phyloP scores from a whole-genome alignment of 1,140 invertebrate species.

The Drosophila pachea region DNA sequence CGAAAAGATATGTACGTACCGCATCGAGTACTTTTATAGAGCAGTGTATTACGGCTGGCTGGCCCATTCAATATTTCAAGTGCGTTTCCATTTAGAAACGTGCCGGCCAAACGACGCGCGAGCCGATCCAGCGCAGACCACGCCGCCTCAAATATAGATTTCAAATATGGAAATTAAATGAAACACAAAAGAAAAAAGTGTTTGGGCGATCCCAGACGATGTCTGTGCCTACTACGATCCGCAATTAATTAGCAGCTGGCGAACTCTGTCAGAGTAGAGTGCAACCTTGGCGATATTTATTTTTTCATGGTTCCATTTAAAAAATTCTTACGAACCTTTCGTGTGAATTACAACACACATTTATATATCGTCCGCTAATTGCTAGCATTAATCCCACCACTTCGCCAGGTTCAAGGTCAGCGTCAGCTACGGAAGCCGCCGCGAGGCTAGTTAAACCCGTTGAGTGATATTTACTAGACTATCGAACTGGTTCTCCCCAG shows the following conservation, averaged over 20 bases:
- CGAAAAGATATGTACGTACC: not conserved
- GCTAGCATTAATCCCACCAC: slow-evolving; percentile 15
- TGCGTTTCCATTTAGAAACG: slow-evolving; percentile 64
- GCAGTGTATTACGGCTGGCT: slow-evolving; percentile 2
- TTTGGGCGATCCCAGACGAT: slow-evolving; percentile 11
- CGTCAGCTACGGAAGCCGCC: slow-evolving; percentile 4
- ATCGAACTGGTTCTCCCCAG: slow-evolving; percentile 28
- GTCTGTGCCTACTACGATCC: slow-evolving; percentile 46
- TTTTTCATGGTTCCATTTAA: slow-evolving; percentile 31
- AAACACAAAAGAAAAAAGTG: slow-evolving; percentile 4
- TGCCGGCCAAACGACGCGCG: slow-evolving; percentile 62
- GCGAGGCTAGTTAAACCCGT: not conserved
- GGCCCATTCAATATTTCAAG: slow-evolving; percentile 61
- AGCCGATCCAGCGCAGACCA: slow-evolving; percentile 61
- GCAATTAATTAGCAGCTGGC: slow-evolving; percentile 62
- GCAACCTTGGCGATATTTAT: slow-evolving; percentile 45
- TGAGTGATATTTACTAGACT: not conserved
- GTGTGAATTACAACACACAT: slow-evolving; percentile 40
- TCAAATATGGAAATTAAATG: slow-evolving; percentile 16
- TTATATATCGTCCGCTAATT: slow-evolving; percentile 53
- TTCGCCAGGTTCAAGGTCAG: slow-evolving; percentile 42
- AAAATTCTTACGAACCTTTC: slow-evolving; percentile 15
- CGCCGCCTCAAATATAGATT: slow-evolving; percentile 24
- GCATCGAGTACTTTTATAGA: not conserved
- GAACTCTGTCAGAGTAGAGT: slow-evolving; percentile 13